These are phyloP conservation scores for Hexactinellida sp. DNA, from an alignment of 37 sponge, comb jelly and placozoan species.

Conservation along the genomic window DNA sequence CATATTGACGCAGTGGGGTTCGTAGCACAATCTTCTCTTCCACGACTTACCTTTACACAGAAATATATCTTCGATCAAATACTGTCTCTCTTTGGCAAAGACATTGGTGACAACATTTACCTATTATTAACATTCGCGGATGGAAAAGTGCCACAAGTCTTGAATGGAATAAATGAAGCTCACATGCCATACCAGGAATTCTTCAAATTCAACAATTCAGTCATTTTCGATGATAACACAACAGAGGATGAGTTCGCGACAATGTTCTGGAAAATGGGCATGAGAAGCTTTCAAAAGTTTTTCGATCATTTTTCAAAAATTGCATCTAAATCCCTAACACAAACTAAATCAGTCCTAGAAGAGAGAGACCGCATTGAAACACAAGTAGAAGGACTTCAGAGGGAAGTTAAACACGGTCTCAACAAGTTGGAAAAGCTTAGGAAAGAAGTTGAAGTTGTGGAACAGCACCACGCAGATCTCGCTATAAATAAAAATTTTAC, in stretches of 20 bases:
- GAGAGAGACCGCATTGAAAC: not conserved
- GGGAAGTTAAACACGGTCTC: not conserved
- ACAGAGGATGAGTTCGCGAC: not conserved
- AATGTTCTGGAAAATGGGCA: conserved; percentile 18
- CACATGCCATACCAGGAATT: not conserved
- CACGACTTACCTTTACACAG: conserved; percentile 32
- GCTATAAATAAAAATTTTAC: conserved; percentile 23
- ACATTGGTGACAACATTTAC: conserved; percentile 34
- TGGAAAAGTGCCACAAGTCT: conserved; percentile 30
- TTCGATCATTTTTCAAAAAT: not conserved
- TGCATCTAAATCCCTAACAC: not conserved
- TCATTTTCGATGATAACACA: conserved; percentile 6
- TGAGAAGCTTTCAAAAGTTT: not conserved
- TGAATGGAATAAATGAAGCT: conserved; percentile 31
- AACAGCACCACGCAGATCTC: not conserved
- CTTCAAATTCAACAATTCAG: conserved; percentile 54
- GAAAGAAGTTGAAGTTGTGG: not conserved
- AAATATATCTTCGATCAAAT: conserved; percentile 42
- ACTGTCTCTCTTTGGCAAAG: conserved; percentile 39
- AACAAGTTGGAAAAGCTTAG: not conserved
- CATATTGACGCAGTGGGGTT: conserved; percentile 46
- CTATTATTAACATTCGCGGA: conserved; percentile 45
- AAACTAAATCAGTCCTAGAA: not conserved
- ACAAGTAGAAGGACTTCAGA: not conserved
- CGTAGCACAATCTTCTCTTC: conserved; percentile 33